phyloP scores from a whole-genome alignment of 2,113 vertebrate species.

The Albula goreensis region DNA sequence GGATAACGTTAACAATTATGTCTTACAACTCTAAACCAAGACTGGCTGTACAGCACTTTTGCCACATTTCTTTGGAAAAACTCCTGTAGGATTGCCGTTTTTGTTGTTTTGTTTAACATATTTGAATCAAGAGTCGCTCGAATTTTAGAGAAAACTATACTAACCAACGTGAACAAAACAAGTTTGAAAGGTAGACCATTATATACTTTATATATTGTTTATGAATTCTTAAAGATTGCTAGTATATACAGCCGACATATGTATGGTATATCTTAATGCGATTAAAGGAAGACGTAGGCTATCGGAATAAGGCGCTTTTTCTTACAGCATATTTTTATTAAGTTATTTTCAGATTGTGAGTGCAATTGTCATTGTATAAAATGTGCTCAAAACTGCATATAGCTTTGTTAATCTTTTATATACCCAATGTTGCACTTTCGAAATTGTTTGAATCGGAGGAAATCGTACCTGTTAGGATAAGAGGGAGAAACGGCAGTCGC shows the following conservation, averaged over 20 bases:
- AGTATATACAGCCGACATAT: not conserved
- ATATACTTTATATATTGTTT: slow-evolving; percentile 1
- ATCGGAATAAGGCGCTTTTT: not conserved
- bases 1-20: slow-evolving; percentile 31
- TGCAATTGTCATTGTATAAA: slow-evolving; percentile 36
- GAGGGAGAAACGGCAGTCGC: slow-evolving; percentile 49
- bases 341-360: not conserved
- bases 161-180: not conserved
- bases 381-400: slow-evolving; percentile 46
- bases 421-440: slow-evolving; percentile 51
- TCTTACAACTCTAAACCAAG: slow-evolving; percentile 38
- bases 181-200: not conserved
- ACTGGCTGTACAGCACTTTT: slow-evolving; percentile 36
- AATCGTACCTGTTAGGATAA: slow-evolving; percentile 62
- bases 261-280: not conserved
- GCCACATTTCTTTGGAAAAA: slow-evolving; percentile 17
- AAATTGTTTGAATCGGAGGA: slow-evolving; percentile 59
- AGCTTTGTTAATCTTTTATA: slow-evolving; percentile 47
- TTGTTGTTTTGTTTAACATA: not conserved
- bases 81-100: slow-evolving; percentile 13
- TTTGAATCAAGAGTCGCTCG: not conserved
- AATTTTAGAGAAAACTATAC: not conserved
- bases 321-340: not conserved
- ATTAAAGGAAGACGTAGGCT: not conserved
- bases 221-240: not conserved